Evolutionary conservation across 2,797 vertebrate species (phyloP).

Genomic region (Serranus cabrilla): DNA sequence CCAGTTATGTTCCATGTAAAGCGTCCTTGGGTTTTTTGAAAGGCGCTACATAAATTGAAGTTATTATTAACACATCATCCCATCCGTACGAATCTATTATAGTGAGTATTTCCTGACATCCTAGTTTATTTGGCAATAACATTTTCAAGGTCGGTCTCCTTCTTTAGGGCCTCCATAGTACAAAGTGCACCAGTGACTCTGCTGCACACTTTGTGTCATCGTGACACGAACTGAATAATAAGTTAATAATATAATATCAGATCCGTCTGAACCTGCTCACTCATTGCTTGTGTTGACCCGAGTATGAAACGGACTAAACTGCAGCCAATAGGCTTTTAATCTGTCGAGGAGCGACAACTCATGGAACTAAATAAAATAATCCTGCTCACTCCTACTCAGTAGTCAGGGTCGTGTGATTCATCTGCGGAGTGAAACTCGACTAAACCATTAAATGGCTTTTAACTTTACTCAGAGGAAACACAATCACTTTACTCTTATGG

Average conservation of each 20-base stretch:
- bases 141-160: too few species aligned
- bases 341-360: conserved; percentile 67
- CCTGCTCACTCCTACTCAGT: conserved; percentile 11
- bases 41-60: too few species aligned
- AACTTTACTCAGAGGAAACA: conserved; percentile 32
- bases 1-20: too few species aligned
- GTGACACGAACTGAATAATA: conserved; percentile 3
- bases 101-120: not conserved
- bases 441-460: conserved; percentile 66
- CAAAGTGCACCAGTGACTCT: conserved; percentile 13
- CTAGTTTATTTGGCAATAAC: not conserved
- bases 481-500: conserved; percentile 13
- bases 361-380: conserved; percentile 42
- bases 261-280: conserved; percentile 13
- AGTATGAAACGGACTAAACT: conserved; percentile 37
- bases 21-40: too few species aligned
- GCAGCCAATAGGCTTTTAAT: conserved; percentile 70
- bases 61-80: too few species aligned
- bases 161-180: not conserved
- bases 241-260: conserved; percentile 1
- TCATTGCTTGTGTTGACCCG: not conserved
- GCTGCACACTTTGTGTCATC: conserved; percentile 5
- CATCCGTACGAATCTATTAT: not conserved
- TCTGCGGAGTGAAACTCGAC: conserved; percentile 38
- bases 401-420: conserved; percentile 27